Evolutionary conservation across 1,140 invertebrate species (phyloP), one percentile per base, ranked within the genome.

Genomic region (Drosophila seguyi): DNA sequence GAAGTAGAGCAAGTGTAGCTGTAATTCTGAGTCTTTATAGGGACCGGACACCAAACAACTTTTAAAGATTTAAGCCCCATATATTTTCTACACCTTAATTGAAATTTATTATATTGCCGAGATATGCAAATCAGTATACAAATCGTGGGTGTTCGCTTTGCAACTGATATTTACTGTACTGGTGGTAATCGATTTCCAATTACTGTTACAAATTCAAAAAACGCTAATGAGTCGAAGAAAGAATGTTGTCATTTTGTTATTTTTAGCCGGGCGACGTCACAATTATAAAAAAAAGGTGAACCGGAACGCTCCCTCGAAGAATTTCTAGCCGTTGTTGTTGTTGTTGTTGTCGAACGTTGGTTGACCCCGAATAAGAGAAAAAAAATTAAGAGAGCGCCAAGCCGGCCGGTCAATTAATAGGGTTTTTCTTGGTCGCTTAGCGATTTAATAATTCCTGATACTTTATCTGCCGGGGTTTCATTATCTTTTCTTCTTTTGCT

Each of bases 361-460:
- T 72, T 72, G 79, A 45, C 56, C 67, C 62, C 57, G 16, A 75
- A 67, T 41, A 11, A 4, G 25, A 4, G 11, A 18, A 27, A 31
- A 39, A 66, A 29, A 66, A 5, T 0, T 6, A 27, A 59, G 52
- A 39, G 44, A 55, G 34, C 36, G 52, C 18, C 38, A 81, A 63
- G 77, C 84, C 84, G 84, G 68, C 84, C 84, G 85, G 84, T 65
- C 52, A 57, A 72, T 74, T 69, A 55, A 62, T 68, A 83, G 76
- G 31, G 45, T 22, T 61, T 18, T 31, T 59, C 44, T 65, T 4
- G 36, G 16, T 44, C 31, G 73, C 34, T 38, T 55, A 25, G 52
- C 52, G 52, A 38, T 55, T 55, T 38, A 55, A 55, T 38, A 55
- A 55, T 55, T 55, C 20, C 13, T 22, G 27, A 20, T 58, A 53